Evolutionary conservation across 1,140 invertebrate species (phyloP).

Genomic region (Dreissena polymorpha): DNA sequence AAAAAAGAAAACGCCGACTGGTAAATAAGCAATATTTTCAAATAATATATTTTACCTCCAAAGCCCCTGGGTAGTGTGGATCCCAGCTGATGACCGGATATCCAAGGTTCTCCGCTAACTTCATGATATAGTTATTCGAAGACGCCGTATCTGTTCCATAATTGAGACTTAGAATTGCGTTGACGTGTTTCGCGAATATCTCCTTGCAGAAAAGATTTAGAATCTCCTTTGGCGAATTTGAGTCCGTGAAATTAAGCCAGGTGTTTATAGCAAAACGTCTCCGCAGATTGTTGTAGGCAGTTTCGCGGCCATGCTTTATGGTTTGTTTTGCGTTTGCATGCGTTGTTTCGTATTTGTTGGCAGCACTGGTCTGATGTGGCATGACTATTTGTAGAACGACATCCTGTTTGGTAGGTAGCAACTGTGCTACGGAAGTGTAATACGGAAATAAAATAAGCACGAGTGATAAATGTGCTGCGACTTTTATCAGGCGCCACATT

Average conservation of each 20-base stretch:
- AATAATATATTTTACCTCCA: constrained; percentile 39
- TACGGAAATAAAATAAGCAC: not conserved
- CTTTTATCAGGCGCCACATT: not conserved
- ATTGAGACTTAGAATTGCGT: constrained; percentile 43
- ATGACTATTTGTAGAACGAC: constrained; percentile 44
- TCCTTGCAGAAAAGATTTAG: constrained; percentile 43
- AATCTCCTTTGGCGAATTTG: constrained; percentile 35
- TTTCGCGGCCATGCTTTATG: constrained; percentile 42
- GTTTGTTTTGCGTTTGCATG: constrained; percentile 12
- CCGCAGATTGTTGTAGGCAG: constrained; percentile 21
- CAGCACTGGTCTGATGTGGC: constrained; percentile 12
- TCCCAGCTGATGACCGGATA: constrained; percentile 56
- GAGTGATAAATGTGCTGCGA: not conserved
- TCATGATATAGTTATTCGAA: constrained; percentile 49
- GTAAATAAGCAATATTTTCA: too few relatives aligned
- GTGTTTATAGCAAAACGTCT: constrained; percentile 21
- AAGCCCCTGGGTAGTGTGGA: constrained; percentile 43
- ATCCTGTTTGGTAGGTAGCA: not conserved
- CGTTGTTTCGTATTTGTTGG: constrained; percentile 7
- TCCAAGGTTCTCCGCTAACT: constrained; percentile 41
- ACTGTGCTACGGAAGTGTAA: not conserved
- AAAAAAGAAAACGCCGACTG: too few relatives aligned
- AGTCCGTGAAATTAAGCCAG: constrained; percentile 44
- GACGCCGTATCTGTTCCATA: constrained; percentile 23
- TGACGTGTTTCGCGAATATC: constrained; percentile 42